Evolutionary conservation across 2,888 invertebrate species (phyloP).

Genomic region (Seladonia tumulorum): DNA sequence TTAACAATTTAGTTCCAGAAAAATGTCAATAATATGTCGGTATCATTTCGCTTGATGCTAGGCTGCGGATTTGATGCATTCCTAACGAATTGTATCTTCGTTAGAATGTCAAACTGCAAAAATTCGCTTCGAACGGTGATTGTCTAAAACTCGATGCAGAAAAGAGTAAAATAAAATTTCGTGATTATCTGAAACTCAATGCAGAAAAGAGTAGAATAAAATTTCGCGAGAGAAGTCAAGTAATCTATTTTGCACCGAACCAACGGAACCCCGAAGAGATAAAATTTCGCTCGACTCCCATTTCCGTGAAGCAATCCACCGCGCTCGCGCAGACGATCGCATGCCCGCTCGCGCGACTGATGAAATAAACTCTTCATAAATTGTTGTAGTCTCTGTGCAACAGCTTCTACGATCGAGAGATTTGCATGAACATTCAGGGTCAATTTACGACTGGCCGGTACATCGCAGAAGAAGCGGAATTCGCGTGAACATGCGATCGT

Average conservation of each 20-base stretch:
- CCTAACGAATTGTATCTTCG: too few species aligned
- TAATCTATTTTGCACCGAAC: background rate
- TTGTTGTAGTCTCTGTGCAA: background rate
- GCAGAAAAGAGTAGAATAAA: too few species aligned
- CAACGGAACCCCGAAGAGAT: background rate
- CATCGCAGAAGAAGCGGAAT: background rate
- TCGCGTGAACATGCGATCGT: background rate
- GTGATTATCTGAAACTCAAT: too few species aligned
- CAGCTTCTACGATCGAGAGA: background rate
- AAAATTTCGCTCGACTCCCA: background rate
- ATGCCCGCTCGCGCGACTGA: background rate
- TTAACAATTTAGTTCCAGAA: too few species aligned
- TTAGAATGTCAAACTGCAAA: background rate
- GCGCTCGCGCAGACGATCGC: background rate
- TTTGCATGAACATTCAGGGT: conserved; percentile 1
- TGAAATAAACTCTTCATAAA: background rate
- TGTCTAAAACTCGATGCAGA: too few species aligned
- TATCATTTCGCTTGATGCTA: too few species aligned
- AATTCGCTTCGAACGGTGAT: too few species aligned
- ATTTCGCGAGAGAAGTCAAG: too few species aligned
- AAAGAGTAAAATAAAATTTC: too few species aligned
- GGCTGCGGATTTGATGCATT: too few species aligned
- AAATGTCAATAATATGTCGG: too few species aligned
- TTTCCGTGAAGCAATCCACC: background rate
- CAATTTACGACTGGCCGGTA: background rate